phyloP scores from a whole-genome alignment of 2,888 invertebrate genomes.

The Norana najaformis region DNA sequence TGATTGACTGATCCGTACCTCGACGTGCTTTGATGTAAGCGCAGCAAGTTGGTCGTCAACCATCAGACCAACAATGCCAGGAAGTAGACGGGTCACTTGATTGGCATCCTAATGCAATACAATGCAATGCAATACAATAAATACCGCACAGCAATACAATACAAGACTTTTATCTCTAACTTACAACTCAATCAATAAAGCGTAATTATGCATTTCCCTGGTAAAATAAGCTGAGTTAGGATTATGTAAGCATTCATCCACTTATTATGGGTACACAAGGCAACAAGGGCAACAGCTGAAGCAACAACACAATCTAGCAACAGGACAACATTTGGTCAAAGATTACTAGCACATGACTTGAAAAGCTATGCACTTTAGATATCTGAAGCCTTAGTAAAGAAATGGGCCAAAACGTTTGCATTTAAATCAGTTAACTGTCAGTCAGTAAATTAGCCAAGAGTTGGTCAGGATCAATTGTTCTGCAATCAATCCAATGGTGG shows the following conservation, averaged over 20 bases:
- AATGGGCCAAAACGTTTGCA: neutral
- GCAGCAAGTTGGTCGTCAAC: conserved; percentile 69
- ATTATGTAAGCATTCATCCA: neutral
- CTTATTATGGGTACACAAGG: neutral
- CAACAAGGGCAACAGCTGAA: neutral
- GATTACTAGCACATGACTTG: neutral
- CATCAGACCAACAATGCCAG: conserved; percentile 89
- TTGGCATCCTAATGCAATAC: conserved; percentile 73
- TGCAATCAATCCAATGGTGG: no score
- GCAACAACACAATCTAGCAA: neutral
- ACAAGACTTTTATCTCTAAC: neutral
- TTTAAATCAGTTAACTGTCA: neutral
- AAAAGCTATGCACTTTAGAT: neutral
- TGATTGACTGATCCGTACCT: conserved; percentile 67
- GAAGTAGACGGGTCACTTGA: conserved; percentile 90
- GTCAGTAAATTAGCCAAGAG: neutral
- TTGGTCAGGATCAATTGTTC: neutral
- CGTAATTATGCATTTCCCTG: neutral
- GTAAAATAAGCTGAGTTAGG: neutral
- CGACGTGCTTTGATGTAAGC: conserved; percentile 82
- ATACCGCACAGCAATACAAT: no score
- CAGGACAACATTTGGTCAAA: neutral
- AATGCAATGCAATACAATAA: neutral
- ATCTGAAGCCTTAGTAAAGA: neutral
- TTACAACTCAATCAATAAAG: neutral